Evolutionary conservation across 2,113 vertebrate genomes (phyloP).

Genomic region (Felis chaus): DNA sequence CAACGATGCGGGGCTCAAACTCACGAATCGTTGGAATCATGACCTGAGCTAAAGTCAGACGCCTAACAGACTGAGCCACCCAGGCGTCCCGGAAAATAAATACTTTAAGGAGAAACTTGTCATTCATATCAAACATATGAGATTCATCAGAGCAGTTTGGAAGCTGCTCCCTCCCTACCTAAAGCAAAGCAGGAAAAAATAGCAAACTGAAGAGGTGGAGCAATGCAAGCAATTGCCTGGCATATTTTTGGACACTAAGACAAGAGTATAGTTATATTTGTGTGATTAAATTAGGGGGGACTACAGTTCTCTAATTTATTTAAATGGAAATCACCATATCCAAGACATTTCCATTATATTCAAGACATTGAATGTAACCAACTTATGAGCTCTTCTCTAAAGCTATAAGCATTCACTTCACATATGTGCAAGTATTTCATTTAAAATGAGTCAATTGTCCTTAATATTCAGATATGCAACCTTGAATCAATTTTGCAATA

Average conservation of each 20-base stretch:
- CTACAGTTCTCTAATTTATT: neutral
- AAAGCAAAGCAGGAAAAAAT: neutral
- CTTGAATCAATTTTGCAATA: conserved; percentile 24
- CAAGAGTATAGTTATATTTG: neutral
- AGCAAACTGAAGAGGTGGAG: neutral
- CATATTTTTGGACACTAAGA: neutral
- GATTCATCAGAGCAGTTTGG: neutral
- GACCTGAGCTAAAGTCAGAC: no score
- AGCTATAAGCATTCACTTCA: neutral
- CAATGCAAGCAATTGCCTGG: neutral
- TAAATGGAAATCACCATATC: neutral
- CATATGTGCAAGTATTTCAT: neutral
- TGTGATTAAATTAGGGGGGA: neutral
- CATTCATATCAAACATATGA: neutral
- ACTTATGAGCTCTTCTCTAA: neutral
- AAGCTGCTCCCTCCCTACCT: neutral
- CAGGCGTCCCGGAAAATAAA: neutral
- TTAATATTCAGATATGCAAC: conserved; percentile 4
- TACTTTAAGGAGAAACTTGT: neutral
- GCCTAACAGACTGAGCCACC: no score
- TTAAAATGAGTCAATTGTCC: neutral
- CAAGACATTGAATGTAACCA: neutral
- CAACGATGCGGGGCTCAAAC: no score
- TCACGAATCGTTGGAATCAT: no score
- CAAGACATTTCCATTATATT: neutral